Evolutionary conservation across 2,113 vertebrate genomes (phyloP).

Genomic region (Puma concolor): DNA sequence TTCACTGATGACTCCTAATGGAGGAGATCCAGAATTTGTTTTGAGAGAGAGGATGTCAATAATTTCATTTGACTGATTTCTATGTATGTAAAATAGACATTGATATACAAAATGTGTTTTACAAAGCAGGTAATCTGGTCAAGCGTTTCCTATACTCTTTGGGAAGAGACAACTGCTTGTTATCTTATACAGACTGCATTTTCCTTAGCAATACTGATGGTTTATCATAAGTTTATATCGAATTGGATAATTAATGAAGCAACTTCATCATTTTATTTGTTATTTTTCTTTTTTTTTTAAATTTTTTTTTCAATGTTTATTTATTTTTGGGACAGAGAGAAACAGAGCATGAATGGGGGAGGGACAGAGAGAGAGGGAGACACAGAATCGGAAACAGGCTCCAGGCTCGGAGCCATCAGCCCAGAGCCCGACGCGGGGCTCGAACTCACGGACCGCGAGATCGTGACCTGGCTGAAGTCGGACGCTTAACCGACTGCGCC

Average conservation of each 20-base stretch:
- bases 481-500: too few species aligned
- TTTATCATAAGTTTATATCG: neutral
- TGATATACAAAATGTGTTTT: neutral
- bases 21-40: neutral
- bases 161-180: neutral
- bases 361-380: too few species aligned
- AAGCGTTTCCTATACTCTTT: neutral
- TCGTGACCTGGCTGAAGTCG: too few species aligned
- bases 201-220: neutral
- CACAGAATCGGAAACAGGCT: too few species aligned
- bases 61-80: neutral
- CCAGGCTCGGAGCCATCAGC: too few species aligned
- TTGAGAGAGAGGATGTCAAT: neutral
- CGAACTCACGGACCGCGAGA: too few species aligned
- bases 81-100: neutral
- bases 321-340: too few species aligned
- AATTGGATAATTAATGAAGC: neutral
- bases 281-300: too few species aligned
- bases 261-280: neutral
- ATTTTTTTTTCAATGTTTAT: too few species aligned
- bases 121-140: neutral
- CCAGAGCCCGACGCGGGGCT: too few species aligned
- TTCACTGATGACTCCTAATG: neutral
- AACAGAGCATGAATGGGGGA: too few species aligned
- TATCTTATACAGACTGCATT: neutral